Percentiles rank a stretch among this genome's conserved stretches.
These are phyloP conservation scores for Physella acuta DNA, from an alignment of 1,140 invertebrate genomes.

Conservation along the genomic window DNA sequence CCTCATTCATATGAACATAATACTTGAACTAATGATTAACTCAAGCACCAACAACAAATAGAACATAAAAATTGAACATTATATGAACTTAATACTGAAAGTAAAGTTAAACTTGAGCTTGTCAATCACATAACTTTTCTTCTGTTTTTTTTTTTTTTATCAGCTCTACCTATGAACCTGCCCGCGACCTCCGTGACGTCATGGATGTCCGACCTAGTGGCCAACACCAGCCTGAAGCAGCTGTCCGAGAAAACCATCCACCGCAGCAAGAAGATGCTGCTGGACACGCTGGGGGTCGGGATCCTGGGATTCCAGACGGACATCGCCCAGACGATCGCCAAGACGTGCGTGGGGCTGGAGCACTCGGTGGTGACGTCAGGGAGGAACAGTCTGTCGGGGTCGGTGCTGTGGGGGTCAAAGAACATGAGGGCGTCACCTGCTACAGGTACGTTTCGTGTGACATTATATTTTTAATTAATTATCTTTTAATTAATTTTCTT, in stretches of 20 bases:
- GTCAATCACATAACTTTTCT: no score
- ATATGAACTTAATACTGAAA: no score
- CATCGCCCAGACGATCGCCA: conserved; percentile 30
- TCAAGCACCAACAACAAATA: no score
- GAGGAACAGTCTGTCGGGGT: neutral
- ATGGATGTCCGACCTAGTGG: conserved; percentile 6
- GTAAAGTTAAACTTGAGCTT: no score
- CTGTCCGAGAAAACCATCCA: conserved; percentile 35
- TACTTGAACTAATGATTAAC: no score
- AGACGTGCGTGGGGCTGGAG: conserved; percentile 4
- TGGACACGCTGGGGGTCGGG: conserved; percentile 47
- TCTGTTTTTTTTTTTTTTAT: no score
- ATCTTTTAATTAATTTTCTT: neutral
- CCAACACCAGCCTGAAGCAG: conserved; percentile 23
- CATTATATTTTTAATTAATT: neutral
- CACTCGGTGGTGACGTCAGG: conserved; percentile 12
- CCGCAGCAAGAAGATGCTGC: conserved; percentile 45
- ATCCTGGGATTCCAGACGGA: conserved; percentile 43
- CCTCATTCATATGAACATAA: no score
- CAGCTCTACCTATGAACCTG: no score
- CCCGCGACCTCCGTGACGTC: conserved; percentile 9
- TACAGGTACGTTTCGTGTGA: conserved; percentile 7
- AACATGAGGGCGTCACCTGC: conserved; percentile 29
- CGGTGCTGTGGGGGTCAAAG: conserved; percentile 39
- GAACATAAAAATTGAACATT: no score